Evolutionary conservation across 1,140 invertebrate genomes (phyloP).

Genomic region (Acromyrmex echinatior): DNA sequence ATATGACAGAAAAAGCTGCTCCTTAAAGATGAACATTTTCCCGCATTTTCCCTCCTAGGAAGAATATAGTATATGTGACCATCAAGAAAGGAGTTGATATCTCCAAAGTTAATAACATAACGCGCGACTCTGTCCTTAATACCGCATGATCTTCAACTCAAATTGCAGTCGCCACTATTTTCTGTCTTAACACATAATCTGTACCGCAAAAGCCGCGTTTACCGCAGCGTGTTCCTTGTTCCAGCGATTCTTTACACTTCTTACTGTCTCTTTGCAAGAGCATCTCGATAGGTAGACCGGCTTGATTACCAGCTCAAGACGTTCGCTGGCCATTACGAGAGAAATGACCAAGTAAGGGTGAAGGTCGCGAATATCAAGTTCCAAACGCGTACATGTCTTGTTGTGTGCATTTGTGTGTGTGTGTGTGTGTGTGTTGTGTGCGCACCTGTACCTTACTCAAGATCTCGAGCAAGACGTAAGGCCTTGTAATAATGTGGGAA

Average conservation of each 20-base stretch:
- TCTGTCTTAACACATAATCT: slow-evolving; percentile 9
- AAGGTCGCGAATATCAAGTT: slow-evolving; percentile 70
- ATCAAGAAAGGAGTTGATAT: neutral
- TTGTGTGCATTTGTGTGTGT: too few relatives aligned
- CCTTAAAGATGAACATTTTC: neutral
- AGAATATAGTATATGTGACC: slow-evolving; percentile 1
- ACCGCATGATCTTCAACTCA: slow-evolving; percentile 20
- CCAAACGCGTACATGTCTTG: slow-evolving; percentile 14
- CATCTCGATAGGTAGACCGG: slow-evolving; percentile 45
- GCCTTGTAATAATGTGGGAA: neutral
- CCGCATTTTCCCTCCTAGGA: neutral
- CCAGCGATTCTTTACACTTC: neutral
- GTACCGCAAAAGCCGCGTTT: slow-evolving; percentile 35
- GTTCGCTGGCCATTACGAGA: slow-evolving; percentile 58
- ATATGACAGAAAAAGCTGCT: neutral
- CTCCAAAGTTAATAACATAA: slow-evolving; percentile 25
- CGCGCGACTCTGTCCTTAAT: neutral
- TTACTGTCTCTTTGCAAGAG: slow-evolving; percentile 28
- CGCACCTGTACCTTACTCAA: slow-evolving; percentile 8
- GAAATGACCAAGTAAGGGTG: slow-evolving; percentile 74
- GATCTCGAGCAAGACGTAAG: neutral
- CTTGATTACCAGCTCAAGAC: slow-evolving; percentile 48
- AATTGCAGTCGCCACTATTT: slow-evolving; percentile 56
- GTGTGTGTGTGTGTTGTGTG: neutral
- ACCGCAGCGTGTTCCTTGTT: neutral